These are phyloP conservation scores for Cheilinus undulatus DNA, from an alignment of 2,113 vertebrate genomes.

Conservation along the genomic window DNA sequence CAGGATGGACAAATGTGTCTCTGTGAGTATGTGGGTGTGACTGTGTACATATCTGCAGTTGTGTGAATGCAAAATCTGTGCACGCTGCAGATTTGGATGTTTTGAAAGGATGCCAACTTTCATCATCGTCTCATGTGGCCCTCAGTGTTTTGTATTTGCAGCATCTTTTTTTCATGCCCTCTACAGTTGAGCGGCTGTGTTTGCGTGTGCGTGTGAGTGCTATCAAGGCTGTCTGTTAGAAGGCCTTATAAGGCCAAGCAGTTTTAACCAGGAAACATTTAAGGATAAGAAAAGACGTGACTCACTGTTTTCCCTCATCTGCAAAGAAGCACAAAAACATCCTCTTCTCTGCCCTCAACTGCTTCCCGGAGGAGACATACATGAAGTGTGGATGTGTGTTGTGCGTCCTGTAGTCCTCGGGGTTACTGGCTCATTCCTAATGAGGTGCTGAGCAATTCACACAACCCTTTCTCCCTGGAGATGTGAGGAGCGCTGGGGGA, in stretches of 20 bases:
- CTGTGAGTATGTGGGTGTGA: background rate
- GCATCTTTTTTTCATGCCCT: constrained; percentile 45
- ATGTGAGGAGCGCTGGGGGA: constrained; percentile 34
- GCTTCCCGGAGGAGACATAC: constrained; percentile 42
- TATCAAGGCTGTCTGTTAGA: constrained; percentile 25
- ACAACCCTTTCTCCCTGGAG: constrained; percentile 41
- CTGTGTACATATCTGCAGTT: background rate
- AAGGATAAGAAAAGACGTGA: constrained; percentile 71
- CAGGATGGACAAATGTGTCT: constrained; percentile 22
- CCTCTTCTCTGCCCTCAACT: constrained; percentile 47
- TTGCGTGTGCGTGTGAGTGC: constrained; percentile 4
- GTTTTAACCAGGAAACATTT: constrained; percentile 65
- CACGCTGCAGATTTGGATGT: constrained; percentile 22
- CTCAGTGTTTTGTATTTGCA: constrained; percentile 45
- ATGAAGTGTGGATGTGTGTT: constrained; percentile 20
- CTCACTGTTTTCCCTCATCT: constrained; percentile 62
- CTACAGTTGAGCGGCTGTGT: constrained; percentile 45
- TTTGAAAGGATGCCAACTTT: constrained; percentile 52
- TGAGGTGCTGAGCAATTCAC: constrained; percentile 63
- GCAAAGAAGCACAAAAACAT: constrained; percentile 68
- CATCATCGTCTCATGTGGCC: constrained; percentile 44
- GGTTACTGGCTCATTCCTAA: constrained; percentile 46
- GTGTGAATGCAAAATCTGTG: constrained; percentile 4
- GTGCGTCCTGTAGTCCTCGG: constrained; percentile 22
- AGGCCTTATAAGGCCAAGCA: constrained; percentile 66